phyloP scores from a whole-genome alignment of 2,797 vertebrate genomes.

The Sebastes matsubarae region DNA sequence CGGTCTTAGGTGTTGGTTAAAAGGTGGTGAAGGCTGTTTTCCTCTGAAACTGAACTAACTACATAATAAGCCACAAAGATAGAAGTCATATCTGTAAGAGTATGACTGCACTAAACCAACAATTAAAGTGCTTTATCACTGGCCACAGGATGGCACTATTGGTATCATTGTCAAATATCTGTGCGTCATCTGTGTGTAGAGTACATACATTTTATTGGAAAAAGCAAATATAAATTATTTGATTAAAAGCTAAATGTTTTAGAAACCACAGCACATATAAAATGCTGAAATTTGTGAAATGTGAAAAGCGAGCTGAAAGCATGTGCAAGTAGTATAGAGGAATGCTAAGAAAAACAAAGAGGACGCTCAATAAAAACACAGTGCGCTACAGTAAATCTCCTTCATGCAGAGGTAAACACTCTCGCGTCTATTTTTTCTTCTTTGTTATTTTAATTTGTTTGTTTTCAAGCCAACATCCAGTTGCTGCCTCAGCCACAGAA shows the following conservation, averaged over 20 bases:
- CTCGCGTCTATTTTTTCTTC: neutral
- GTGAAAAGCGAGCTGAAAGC: neutral
- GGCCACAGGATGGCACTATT: constrained; percentile 22
- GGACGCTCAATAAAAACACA: neutral
- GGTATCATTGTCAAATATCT: neutral
- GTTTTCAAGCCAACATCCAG: neutral
- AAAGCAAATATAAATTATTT: neutral
- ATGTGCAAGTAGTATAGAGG: neutral
- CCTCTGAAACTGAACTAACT: neutral
- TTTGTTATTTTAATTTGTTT: constrained; percentile 24
- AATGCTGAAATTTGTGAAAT: neutral
- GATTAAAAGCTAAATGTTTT: neutral
- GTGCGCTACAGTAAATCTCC: neutral
- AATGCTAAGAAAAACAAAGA: neutral
- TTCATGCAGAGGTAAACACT: neutral
- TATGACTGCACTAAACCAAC: neutral
- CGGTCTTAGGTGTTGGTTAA: neutral
- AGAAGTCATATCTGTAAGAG: neutral
- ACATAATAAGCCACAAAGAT: neutral
- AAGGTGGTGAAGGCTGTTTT: neutral
- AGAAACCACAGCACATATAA: neutral
- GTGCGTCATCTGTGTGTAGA: neutral
- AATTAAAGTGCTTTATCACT: neutral
- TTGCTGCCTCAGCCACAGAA: constrained; percentile 11
- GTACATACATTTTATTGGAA: neutral